phyloP scores from a whole-genome alignment of 2,888 invertebrate genomes.

The Sphinx pinastri region DNA sequence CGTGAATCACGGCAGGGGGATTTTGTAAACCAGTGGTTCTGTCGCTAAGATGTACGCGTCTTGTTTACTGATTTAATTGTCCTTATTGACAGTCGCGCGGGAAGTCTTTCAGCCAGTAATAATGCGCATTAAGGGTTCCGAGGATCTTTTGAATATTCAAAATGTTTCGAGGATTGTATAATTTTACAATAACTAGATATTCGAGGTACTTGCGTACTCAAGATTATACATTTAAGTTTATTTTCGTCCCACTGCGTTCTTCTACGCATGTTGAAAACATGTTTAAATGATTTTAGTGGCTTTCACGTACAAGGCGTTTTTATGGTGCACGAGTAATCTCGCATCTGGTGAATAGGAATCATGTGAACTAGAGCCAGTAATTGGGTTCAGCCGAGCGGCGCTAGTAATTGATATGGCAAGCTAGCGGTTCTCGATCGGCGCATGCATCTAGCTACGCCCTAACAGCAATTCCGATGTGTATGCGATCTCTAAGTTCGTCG shows the following conservation, averaged over 20 bases:
- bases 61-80: constrained; percentile 28
- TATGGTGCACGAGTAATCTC: constrained; percentile 51
- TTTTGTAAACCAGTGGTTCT: constrained; percentile 15
- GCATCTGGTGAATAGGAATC: constrained; percentile 68
- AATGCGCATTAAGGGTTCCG: constrained; percentile 15
- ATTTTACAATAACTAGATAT: constrained; percentile 9
- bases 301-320: constrained; percentile 37
- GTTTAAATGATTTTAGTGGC: background rate
- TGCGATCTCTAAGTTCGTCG: constrained; percentile 51
- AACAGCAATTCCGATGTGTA: constrained; percentile 42
- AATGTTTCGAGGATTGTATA: constrained; percentile 8
- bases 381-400: constrained; percentile 77
- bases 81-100: constrained; percentile 15
- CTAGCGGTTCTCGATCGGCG: constrained; percentile 73
- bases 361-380: constrained; percentile 78
- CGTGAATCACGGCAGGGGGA: constrained; percentile 47
- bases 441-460: constrained; percentile 68
- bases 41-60: constrained; percentile 19
- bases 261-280: background rate
- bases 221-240: background rate
- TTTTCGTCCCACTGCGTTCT: background rate
- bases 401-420: constrained; percentile 78
- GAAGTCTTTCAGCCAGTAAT: constrained; percentile 16
- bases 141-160: constrained; percentile 21
- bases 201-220: background rate